Evolutionary conservation across 2,888 invertebrate species (phyloP), one percentile per base, ranked within the genome.

Genomic region (Drosophila macrothrix): DNA sequence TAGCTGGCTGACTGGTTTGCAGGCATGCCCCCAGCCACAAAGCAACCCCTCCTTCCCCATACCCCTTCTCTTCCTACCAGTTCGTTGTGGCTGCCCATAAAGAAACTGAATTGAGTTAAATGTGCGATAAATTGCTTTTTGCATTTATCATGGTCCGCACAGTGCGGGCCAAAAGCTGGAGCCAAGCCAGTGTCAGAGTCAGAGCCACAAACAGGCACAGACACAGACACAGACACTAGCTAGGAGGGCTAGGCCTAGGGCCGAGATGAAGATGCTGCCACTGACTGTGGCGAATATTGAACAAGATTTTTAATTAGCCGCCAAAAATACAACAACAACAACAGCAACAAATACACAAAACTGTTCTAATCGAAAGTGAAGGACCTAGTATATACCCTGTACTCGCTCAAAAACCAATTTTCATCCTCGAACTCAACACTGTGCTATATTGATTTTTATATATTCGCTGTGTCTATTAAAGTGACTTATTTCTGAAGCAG

Each of bases 101-200:
- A 86, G 85, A 86, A 86, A 86, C 85, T 85, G 85, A 84, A 86
- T 83, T 85, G 84, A 90, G 90, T 78, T 88, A 89, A 91, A 91
- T 91, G 85, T 82, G 91, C 91, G 91, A 88, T 88, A 91, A 91
- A 91, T 91, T 90, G 90, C 83, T 91, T 90, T 88, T 88, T 89
- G 88, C 88, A 86, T 88, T 88, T 87, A 87, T 88, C 89, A 87
- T 87, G 89, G 89, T 88, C 67, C 72, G 69, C 78, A 61, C 70
- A 67, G 73, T 62, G 63, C 58, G 59, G 68, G 52, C 71, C 64
- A 64, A 60, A 61, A 62, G 78, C 70, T 85, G 82, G 80, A 83
- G 73, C 65, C 71, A 37, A 64, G 82, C 80, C 84, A 83, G 76
- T 61, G 59, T 53, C 55, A 64, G 55, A 46, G 62, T 58, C 56